Evolutionary conservation across 1,140 invertebrate genomes (phyloP).

Genomic region (Drosophila aff.): DNA sequence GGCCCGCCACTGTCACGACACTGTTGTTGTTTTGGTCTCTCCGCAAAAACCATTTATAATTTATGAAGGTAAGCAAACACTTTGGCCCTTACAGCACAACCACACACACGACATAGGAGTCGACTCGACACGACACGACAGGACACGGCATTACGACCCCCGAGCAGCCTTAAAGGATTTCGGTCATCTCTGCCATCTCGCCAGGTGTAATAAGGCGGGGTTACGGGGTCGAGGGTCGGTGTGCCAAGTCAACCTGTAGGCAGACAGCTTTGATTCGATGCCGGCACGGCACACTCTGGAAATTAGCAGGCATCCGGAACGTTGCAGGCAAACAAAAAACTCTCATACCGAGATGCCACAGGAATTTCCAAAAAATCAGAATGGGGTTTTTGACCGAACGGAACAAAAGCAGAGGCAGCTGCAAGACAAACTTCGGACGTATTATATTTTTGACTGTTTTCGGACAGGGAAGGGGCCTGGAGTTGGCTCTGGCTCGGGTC

Average conservation of each 20-base stretch:
- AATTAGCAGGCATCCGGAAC: slow-evolving; percentile 62
- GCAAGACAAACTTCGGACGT: slow-evolving; percentile 60
- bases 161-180: slow-evolving; percentile 60
- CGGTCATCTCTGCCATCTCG: slow-evolving; percentile 34
- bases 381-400: slow-evolving; percentile 33
- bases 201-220: slow-evolving; percentile 26
- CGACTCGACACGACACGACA: slow-evolving; percentile 17
- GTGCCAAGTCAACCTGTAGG: slow-evolving; percentile 55
- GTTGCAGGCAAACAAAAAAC: slow-evolving; percentile 29
- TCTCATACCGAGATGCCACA: slow-evolving; percentile 18
- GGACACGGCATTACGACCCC: slow-evolving; percentile 38
- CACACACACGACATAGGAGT: slow-evolving; percentile 31
- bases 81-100: slow-evolving; percentile 42
- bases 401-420: slow-evolving; percentile 45
- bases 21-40: slow-evolving; percentile 55
- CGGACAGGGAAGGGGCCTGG: neutral
- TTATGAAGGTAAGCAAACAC: slow-evolving; percentile 83
- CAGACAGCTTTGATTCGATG: slow-evolving; percentile 46
- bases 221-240: slow-evolving; percentile 7
- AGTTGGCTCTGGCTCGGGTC: slow-evolving; percentile 18
- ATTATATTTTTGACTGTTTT: slow-evolving; percentile 39
- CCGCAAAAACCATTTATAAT: slow-evolving; percentile 73
- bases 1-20: slow-evolving; percentile 9
- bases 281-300: slow-evolving; percentile 46
- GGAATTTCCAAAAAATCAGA: slow-evolving; percentile 54